phyloP scores from a whole-genome alignment of 2,888 invertebrate genomes.

The Tortrix viridana region DNA sequence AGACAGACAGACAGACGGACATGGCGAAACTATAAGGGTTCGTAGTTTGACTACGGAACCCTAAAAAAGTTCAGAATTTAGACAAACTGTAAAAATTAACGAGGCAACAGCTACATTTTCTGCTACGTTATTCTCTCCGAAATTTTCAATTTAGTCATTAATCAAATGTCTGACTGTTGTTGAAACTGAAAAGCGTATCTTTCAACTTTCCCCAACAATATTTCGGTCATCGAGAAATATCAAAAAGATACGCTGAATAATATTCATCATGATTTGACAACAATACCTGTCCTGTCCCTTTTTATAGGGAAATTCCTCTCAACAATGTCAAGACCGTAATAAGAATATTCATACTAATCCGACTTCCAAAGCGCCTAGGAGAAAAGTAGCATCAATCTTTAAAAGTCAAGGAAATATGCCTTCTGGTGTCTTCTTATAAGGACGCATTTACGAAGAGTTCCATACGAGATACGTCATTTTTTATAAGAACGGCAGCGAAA shows the following conservation, averaged over 20 bases:
- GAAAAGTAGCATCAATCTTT: too few relatives aligned
- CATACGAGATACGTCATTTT: too few relatives aligned
- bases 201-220: background rate
- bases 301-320: constrained; percentile 15
- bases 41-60: too few relatives aligned
- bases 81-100: too few relatives aligned
- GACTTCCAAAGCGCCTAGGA: constrained; percentile 9
- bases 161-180: background rate
- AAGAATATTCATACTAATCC: constrained; percentile 38
- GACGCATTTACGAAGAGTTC: too few relatives aligned
- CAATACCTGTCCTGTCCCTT: constrained; percentile 37
- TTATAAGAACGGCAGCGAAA: background rate
- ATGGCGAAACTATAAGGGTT: too few relatives aligned
- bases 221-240: background rate
- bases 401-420: too few relatives aligned
- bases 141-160: background rate
- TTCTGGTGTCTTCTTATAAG: too few relatives aligned
- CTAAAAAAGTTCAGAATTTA: too few relatives aligned
- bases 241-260: background rate
- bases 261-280: constrained; percentile 20
- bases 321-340: constrained; percentile 25
- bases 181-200: background rate
- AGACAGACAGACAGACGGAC: too few relatives aligned
- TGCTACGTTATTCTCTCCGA: too few relatives aligned
- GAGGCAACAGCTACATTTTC: too few relatives aligned